Base-by-base conservation (phyloP, 1,140 invertebrate genomes). In the Dendroctonus ponderosae region DNA sequence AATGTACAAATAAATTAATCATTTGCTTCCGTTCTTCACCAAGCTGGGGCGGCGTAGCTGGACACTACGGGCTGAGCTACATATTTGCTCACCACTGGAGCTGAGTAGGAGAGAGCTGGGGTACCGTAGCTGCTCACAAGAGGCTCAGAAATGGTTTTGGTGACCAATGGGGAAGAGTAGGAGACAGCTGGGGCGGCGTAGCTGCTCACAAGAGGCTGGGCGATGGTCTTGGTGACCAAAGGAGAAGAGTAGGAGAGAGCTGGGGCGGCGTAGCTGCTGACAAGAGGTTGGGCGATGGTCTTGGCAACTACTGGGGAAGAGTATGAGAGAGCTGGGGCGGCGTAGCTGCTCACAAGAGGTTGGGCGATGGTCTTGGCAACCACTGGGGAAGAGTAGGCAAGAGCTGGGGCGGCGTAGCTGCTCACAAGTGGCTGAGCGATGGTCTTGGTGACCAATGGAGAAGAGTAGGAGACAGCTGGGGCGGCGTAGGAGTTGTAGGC, bases 141-240 rank as follows among this genome's bases (percentile, higher is more conserved):
- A 37, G 83, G 81, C 62, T 81, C 81, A 68, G 76, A 62, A 37
- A 59, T 14, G 26, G 43, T n/a, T 60, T 70, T 70, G 46, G 59
- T 51, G 6, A 61, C 58, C 38, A 49, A 44, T 6, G 52, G 48
- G 9, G 65, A 14, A 39, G 65, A 43, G 56, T 66, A 67, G 26
- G 56, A 41, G 9, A 53, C 15, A 46, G 75, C 69, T 42, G 78
- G 72, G 51, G 71, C 77, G 15, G 39, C 42, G 41, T 71, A 40
- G 37, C 81, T 76, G 37, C 83, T 82, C 12, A 79, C 76, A 15
- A 66, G 61, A 26, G 83, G 81, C 62, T 81, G 81, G 69, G 76
- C 64, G 37, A 59, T 14, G 26, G 43, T n/a, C 57, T 70, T 70
- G 41, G 59, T 51, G 4, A 61, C 58, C 38, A 49, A 44, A 2